A percentile compares a stretch with the other conserved stretches of the same genome.
These are phyloP conservation scores for Sinocyclocheilus anshuiensis DNA, from an alignment of 2,113 vertebrate genomes.

Conservation along the genomic window DNA sequence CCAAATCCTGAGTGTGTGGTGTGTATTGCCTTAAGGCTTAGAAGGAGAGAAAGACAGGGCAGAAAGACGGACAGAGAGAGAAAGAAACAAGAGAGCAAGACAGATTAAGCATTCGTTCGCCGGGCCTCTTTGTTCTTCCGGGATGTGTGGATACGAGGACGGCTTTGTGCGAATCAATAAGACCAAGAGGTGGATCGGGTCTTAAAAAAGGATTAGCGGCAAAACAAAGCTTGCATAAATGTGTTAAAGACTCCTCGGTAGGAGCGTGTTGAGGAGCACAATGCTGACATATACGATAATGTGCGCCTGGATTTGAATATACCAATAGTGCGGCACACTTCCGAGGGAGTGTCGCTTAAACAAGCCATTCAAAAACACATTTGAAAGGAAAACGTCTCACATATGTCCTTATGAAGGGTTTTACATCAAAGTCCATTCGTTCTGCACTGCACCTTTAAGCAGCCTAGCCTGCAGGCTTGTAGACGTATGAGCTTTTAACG, in stretches of 20 bases:
- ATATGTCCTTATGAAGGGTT: not conserved
- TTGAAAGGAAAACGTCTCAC: not conserved
- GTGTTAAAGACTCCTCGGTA: slow-evolving; percentile 40
- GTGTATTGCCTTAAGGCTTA: slow-evolving; percentile 72
- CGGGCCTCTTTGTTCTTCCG: slow-evolving; percentile 74
- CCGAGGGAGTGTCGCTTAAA: not conserved
- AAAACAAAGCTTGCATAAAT: slow-evolving; percentile 43
- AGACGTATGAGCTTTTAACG: slow-evolving; percentile 90
- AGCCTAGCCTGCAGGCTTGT: slow-evolving; percentile 70
- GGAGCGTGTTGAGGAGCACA: slow-evolving; percentile 40
- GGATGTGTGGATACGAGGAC: slow-evolving; percentile 66
- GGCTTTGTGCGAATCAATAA: slow-evolving; percentile 66
- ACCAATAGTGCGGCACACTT: not conserved
- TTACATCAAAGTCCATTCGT: slow-evolving; percentile 23
- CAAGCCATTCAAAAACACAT: not conserved
- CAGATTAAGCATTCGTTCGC: slow-evolving; percentile 72
- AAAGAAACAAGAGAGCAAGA: slow-evolving; percentile 29
- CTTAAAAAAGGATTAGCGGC: slow-evolving; percentile 69
- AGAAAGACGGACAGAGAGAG: slow-evolving; percentile 14
- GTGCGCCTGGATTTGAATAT: slow-evolving; percentile 2
- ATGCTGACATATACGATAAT: slow-evolving; percentile 40
- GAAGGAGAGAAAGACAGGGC: slow-evolving; percentile 24
- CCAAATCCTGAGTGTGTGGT: slow-evolving; percentile 71
- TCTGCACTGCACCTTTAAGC: slow-evolving; percentile 76
- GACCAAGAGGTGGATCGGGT: slow-evolving; percentile 67